Conservation (phyloP, 2,113 vertebrate genomes). For the Xiphias gladius region DNA sequence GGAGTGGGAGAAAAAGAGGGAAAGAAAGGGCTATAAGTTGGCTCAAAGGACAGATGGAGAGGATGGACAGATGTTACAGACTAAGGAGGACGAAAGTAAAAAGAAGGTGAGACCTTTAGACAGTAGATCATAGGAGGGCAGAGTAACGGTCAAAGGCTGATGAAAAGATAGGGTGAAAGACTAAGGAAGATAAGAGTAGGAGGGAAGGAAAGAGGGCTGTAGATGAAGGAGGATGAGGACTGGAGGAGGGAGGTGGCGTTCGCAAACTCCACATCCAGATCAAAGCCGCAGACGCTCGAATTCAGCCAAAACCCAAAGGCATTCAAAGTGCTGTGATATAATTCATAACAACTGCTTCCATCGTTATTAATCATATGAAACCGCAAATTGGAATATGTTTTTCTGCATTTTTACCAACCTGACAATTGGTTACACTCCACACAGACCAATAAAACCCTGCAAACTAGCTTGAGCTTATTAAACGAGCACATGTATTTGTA, state of each 20-base stretch:
- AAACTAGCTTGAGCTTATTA: conserved; percentile 59
- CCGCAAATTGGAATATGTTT: conserved; percentile 56
- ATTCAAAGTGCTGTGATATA: conserved; percentile 56
- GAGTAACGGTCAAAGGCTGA: too few relatives aligned
- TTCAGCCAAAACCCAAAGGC: conserved; percentile 46
- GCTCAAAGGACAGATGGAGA: too few relatives aligned
- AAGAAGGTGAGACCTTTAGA: too few relatives aligned
- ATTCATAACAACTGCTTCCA: conserved; percentile 66
- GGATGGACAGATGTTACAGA: neutral
- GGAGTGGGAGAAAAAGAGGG: neutral
- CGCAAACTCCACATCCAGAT: conserved; percentile 33
- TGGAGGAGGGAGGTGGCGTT: conserved; percentile 3
- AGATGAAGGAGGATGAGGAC: neutral
- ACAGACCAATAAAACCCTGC: conserved; percentile 56
- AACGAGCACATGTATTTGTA: conserved; percentile 20
- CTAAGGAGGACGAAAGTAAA: neutral
- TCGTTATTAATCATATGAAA: conserved; percentile 61
- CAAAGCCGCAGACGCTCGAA: conserved; percentile 36
- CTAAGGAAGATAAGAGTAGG: neutral
- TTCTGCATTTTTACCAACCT: conserved; percentile 39
- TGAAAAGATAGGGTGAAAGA: too few relatives aligned
- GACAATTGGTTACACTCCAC: conserved; percentile 47
- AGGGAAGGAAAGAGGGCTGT: neutral
- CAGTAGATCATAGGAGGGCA: too few relatives aligned
- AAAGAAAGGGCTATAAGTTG: too few relatives aligned